phyloP scores from a whole-genome alignment of 2,113 vertebrate species.

The Pavo muticus region DNA sequence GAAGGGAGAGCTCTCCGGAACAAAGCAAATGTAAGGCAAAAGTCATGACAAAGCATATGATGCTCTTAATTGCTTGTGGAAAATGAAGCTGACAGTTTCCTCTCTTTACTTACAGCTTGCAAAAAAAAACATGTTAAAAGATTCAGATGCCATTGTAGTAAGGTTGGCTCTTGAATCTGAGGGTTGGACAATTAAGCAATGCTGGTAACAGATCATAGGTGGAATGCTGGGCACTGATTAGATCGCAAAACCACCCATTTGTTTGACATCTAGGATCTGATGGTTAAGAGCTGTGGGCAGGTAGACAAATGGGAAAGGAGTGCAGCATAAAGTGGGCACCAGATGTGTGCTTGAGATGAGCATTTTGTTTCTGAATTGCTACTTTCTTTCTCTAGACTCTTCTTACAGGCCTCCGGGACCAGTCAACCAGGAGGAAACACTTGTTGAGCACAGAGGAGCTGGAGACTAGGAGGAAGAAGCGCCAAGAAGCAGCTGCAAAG shows the following conservation, averaged over 20 bases:
- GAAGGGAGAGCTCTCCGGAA: slow-evolving; percentile 84
- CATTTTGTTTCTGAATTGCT: not conserved
- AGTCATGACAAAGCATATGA: not conserved
- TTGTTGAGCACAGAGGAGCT: slow-evolving; percentile 82
- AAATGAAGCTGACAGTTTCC: not conserved
- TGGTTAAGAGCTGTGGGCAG: not conserved
- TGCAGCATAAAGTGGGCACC: not conserved
- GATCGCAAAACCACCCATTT: not conserved
- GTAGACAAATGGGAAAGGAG: not conserved
- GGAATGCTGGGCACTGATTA: not conserved
- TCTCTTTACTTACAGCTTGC: not conserved
- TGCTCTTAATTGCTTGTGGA: not conserved
- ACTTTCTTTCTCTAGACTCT: slow-evolving; percentile 71
- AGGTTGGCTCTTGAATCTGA: not conserved
- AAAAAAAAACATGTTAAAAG: not conserved
- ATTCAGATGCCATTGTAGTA: not conserved
- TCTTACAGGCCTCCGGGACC: slow-evolving; percentile 60
- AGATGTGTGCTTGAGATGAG: not conserved
- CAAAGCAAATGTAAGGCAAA: slow-evolving; percentile 82
- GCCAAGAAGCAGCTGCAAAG: slow-evolving; percentile 85
- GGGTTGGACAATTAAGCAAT: not conserved
- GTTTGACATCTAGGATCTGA: not conserved
- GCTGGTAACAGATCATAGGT: not conserved
- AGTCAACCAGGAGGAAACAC: slow-evolving; percentile 78
- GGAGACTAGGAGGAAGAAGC: slow-evolving; percentile 78